Evolutionary conservation across 2,113 vertebrate species (phyloP).

Genomic region (Conger conger): DNA sequence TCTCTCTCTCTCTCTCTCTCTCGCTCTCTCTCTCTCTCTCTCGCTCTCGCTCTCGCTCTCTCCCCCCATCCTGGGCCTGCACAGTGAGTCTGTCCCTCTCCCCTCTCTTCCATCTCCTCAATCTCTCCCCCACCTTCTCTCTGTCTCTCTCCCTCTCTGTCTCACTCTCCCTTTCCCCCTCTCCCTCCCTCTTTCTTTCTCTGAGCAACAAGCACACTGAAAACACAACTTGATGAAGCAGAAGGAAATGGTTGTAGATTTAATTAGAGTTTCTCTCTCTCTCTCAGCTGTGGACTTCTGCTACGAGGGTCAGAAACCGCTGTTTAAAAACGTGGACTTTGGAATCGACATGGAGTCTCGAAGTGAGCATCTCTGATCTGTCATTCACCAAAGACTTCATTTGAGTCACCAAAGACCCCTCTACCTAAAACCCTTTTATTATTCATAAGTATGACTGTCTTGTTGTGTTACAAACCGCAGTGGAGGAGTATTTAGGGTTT

Average conservation of each 20-base stretch:
- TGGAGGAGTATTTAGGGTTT: background rate
- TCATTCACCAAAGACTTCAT: too few species aligned
- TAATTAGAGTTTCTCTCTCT: background rate
- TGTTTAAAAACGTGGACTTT: constrained; percentile 88
- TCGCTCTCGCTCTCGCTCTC: constrained; percentile 64
- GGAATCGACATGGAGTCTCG: constrained; percentile 91
- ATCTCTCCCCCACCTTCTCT: background rate
- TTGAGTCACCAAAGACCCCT: background rate
- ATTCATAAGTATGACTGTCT: background rate
- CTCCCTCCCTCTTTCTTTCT: background rate
- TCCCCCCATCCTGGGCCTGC: constrained; percentile 84
- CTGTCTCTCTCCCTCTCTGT: background rate
- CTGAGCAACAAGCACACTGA: too few species aligned
- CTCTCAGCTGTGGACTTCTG: constrained; percentile 78
- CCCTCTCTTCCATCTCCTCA: background rate
- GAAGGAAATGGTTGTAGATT: too few species aligned
- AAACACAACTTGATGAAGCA: too few species aligned
- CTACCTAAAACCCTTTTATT: background rate
- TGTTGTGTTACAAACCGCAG: too few species aligned
- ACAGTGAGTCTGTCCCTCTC: constrained; percentile 65
- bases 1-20: background rate
- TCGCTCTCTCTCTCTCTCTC: background rate
- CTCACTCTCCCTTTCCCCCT: too few species aligned
- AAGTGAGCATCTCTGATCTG: constrained; percentile 64
- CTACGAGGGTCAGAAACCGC: constrained; percentile 75